Conservation (phyloP, 1,140 invertebrate genomes). For the Rhopalosiphum maidis region DNA sequence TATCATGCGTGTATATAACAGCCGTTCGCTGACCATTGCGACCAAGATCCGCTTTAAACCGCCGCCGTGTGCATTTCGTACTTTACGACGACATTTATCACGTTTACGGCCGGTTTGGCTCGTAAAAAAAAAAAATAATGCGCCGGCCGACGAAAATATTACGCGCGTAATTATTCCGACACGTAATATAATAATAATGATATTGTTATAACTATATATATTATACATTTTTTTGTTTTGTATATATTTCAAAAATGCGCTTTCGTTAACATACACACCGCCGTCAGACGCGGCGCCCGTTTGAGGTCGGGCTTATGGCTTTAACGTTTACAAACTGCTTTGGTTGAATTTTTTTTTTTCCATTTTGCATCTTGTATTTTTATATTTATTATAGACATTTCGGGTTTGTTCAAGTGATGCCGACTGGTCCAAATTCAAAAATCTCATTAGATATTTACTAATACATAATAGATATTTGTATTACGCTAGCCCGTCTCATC, state of each 20-base stretch:
- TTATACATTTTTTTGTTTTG: not conserved
- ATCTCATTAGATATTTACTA: not conserved
- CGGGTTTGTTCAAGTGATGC: not conserved
- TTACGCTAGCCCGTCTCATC: not conserved
- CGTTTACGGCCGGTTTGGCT: slow-evolving; percentile 23
- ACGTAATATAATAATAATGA: slow-evolving; percentile 20
- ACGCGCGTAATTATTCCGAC: slow-evolving; percentile 45
- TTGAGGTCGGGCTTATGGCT: not conserved
- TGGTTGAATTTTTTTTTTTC: not conserved
- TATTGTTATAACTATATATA: slow-evolving; percentile 6
- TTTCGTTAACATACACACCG: not conserved
- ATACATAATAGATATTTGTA: not conserved
- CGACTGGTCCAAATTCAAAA: not conserved
- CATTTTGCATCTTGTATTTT: not conserved
- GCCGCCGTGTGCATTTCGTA: not conserved
- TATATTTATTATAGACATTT: not conserved
- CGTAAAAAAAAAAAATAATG: slow-evolving; percentile 23
- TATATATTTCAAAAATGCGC: slow-evolving; percentile 5
- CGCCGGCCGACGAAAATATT: slow-evolving; percentile 15
- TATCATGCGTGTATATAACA: not conserved
- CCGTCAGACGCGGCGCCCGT: not conserved
- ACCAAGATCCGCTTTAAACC: not conserved
- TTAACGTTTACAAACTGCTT: slow-evolving; percentile 8
- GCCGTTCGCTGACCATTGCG: not conserved
- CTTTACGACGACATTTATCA: slow-evolving; percentile 46